Percentiles rank a stretch among this genome's conserved stretches.
These are phyloP conservation scores for Lonchura striata DNA, from an alignment of 2,113 vertebrate species.

Conservation along the genomic window DNA sequence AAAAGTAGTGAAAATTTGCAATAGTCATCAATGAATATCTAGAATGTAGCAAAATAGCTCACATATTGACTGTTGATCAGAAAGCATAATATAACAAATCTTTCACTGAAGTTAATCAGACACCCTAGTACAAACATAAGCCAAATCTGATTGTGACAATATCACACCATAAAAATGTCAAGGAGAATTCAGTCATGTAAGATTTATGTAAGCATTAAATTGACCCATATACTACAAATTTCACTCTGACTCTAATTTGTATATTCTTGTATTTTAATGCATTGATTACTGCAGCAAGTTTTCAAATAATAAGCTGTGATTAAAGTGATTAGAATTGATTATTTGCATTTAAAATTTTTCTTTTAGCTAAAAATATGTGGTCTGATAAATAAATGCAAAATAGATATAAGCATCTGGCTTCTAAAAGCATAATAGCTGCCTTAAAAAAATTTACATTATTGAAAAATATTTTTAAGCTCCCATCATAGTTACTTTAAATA, in stretches of 20 bases:
- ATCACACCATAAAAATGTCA: not conserved
- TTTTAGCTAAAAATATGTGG: not conserved
- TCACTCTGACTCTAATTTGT: not conserved
- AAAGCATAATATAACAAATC: conserved; percentile 4
- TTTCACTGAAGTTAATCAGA: not conserved
- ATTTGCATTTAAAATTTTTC: not conserved
- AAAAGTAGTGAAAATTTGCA: not conserved
- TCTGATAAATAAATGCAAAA: not conserved
- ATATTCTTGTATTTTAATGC: not conserved
- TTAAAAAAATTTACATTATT: not conserved
- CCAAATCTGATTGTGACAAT: not conserved
- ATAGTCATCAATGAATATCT: not conserved
- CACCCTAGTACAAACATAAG: not conserved
- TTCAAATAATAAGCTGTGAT: not conserved
- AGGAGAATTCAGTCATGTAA: not conserved
- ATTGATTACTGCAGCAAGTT: not conserved
- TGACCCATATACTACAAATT: not conserved
- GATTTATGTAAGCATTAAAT: not conserved
- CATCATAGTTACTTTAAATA: conserved; percentile 37
- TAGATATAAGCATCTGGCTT: not conserved
- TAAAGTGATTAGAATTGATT: not conserved
- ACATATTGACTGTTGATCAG: not conserved
- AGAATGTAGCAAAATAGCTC: conserved; percentile 30
- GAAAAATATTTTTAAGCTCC: not conserved
- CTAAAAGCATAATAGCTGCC: not conserved